These are phyloP conservation scores for Phrynocephalus versicolor DNA, from an alignment of 2,113 vertebrate genomes.

Conservation along the genomic window DNA sequence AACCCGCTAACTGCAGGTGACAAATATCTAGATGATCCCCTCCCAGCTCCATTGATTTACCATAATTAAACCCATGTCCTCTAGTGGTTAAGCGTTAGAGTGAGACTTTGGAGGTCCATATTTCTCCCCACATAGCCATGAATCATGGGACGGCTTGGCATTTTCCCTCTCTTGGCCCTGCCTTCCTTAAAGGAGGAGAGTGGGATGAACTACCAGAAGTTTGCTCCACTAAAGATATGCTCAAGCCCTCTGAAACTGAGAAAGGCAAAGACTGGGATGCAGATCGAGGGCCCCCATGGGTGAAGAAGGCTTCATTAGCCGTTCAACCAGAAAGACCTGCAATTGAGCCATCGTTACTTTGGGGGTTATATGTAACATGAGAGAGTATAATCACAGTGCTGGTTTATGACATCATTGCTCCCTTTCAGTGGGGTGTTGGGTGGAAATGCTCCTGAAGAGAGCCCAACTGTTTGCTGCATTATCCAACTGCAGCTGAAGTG, in stretches of 20 bases:
- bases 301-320: not conserved
- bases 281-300: too few relatives aligned
- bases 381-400: not conserved
- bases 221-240: too few relatives aligned
- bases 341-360: not conserved
- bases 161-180: too few relatives aligned
- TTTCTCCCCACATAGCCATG: too few relatives aligned
- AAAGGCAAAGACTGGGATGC: too few relatives aligned
- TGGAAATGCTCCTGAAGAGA: not conserved
- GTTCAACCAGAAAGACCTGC: not conserved
- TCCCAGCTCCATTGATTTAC: not conserved
- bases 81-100: not conserved
- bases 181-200: too few relatives aligned
- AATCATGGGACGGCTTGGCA: too few relatives aligned
- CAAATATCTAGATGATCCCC: not conserved
- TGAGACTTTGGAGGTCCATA: too few relatives aligned
- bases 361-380: not conserved
- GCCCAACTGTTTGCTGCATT: not conserved
- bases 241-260: too few relatives aligned
- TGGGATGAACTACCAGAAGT: too few relatives aligned
- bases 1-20: too few relatives aligned
- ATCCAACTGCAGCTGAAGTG: not conserved
- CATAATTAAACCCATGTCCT: too few relatives aligned
- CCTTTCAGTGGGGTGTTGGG: not conserved
- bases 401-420: constrained; percentile 37